phyloP scores from a whole-genome alignment of 2,797 vertebrate species.

The Lithobates sylvaticus region DNA sequence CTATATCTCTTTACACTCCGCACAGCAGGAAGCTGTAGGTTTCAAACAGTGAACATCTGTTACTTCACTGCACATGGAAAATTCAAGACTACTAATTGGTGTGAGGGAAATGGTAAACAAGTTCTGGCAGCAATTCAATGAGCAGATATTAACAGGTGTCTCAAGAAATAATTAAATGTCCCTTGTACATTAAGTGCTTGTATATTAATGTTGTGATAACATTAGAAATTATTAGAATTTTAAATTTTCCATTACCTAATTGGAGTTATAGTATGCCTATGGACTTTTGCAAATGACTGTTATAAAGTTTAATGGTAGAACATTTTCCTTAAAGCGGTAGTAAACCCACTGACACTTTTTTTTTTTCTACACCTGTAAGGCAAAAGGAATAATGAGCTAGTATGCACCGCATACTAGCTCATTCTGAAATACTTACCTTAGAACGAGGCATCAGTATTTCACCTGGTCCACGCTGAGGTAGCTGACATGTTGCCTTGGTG shows the following conservation, averaged over 20 bases:
- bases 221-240: neutral
- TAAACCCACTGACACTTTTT: too few species aligned
- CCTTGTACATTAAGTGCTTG: slow-evolving; percentile 38
- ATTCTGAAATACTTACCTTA: too few species aligned
- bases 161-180: slow-evolving; percentile 55
- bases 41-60: slow-evolving; percentile 58
- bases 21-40: slow-evolving; percentile 49
- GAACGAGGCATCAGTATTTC: too few species aligned
- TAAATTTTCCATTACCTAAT: neutral
- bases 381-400: too few species aligned
- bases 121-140: slow-evolving; percentile 59
- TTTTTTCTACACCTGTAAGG: too few species aligned
- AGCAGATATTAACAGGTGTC: slow-evolving; percentile 60
- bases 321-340: too few species aligned
- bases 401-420: too few species aligned
- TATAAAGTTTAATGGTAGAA: too few species aligned
- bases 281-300: neutral
- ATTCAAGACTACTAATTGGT: slow-evolving; percentile 56
- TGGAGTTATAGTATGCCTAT: neutral
- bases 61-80: slow-evolving; percentile 51
- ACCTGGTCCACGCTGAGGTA: too few species aligned
- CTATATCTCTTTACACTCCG: slow-evolving; percentile 51
- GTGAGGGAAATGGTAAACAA: slow-evolving; percentile 53
- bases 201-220: slow-evolving; percentile 39
- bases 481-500: too few species aligned